Percentiles rank a stretch among this genome's conserved stretches.
These are phyloP conservation scores for Pitangus sulphuratus DNA, from an alignment of 2,797 vertebrate species.

Conservation along the genomic window DNA sequence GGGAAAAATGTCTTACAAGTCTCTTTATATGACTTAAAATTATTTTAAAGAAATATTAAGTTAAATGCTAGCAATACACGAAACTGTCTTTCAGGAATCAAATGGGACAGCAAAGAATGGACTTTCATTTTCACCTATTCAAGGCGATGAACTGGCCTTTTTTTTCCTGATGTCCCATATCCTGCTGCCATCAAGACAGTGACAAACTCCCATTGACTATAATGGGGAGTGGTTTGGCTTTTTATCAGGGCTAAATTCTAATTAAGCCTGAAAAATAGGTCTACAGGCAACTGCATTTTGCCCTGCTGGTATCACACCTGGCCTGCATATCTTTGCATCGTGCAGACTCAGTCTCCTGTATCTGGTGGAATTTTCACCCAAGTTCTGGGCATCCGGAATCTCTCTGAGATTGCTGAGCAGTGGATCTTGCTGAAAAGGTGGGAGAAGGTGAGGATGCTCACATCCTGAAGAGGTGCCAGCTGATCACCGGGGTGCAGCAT, in stretches of 20 bases:
- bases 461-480: not conserved
- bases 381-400: not conserved
- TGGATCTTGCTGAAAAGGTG: not conserved
- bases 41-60: not conserved
- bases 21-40: not conserved
- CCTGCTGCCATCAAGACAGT: not conserved
- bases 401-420: not conserved
- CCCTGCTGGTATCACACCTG: not conserved
- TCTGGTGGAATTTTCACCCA: not conserved
- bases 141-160: not conserved
- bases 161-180: not conserved
- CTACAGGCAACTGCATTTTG: not conserved
- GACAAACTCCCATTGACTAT: not conserved
- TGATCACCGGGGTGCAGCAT: not conserved
- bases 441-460: not conserved
- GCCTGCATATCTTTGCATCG: not conserved
- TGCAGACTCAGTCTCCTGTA: not conserved
- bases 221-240: not conserved
- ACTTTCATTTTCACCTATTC: not conserved
- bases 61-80: not conserved
- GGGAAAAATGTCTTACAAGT: not conserved
- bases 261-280: not conserved
- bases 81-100: not conserved
- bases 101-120: not conserved
- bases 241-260: not conserved